Percentiles rank a stretch among this genome's conserved stretches.
Conservation (phyloP, 1,140 invertebrate species). For the Neuroterus valhalla region DNA sequence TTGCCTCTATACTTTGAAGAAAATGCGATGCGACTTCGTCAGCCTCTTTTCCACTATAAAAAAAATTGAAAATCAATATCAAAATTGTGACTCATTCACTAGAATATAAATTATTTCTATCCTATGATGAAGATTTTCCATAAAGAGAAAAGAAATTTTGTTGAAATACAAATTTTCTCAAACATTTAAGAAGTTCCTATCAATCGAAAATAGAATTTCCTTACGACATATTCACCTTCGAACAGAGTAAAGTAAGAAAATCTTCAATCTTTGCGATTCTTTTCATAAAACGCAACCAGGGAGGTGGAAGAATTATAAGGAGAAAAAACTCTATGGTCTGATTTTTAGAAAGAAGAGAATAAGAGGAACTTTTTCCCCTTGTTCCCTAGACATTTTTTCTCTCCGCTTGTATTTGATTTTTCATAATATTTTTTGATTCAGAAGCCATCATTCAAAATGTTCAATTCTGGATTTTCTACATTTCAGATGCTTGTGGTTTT, state of each 20-base stretch:
- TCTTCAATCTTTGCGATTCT: background rate
- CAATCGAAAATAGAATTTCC: background rate
- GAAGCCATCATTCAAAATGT: too few species aligned
- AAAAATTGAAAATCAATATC: background rate
- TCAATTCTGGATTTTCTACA: too few species aligned
- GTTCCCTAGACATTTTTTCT: background rate
- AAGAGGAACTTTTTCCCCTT: background rate
- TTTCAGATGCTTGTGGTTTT: background rate
- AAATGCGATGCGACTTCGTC: slow-evolving; percentile 16
- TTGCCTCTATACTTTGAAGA: slow-evolving; percentile 23
- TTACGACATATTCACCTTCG: slow-evolving; percentile 7
- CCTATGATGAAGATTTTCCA: background rate
- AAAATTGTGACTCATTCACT: background rate
- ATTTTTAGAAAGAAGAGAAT: slow-evolving; percentile 35
- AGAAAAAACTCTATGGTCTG: slow-evolving; percentile 28
- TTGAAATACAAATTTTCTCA: background rate
- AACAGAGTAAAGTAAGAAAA: background rate
- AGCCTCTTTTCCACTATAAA: background rate
- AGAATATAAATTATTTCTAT: background rate
- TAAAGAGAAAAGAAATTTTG: background rate
- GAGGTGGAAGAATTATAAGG: slow-evolving; percentile 35
- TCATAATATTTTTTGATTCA: too few species aligned
- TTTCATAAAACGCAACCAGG: slow-evolving; percentile 35
- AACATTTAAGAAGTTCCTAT: background rate
- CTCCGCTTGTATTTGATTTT: too few species aligned